Conservation (phyloP, 1,140 invertebrate genomes). For the Zaprionus gabonicus region DNA sequence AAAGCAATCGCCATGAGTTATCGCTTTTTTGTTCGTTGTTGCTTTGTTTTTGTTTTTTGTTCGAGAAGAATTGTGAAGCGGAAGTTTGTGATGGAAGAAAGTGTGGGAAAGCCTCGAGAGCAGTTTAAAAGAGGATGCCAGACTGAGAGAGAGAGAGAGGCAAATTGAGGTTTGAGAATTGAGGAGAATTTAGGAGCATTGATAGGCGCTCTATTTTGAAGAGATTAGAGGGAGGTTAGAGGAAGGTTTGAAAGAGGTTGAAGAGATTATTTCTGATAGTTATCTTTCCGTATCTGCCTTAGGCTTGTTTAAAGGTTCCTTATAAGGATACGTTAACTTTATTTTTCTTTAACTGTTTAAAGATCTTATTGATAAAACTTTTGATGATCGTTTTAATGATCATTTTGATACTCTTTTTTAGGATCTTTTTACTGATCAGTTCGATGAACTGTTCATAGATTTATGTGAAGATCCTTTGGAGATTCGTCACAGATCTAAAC, state of each 20-base stretch:
- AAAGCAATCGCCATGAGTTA: constrained; percentile 68
- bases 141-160: not conserved
- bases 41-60: not conserved
- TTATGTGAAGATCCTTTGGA: too few relatives aligned
- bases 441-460: too few relatives aligned
- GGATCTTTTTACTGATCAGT: too few relatives aligned
- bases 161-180: not conserved
- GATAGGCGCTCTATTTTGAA: too few relatives aligned
- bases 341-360: too few relatives aligned
- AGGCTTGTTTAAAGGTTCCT: too few relatives aligned
- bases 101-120: constrained; percentile 19
- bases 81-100: constrained; percentile 38
- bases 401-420: too few relatives aligned
- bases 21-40: constrained; percentile 15
- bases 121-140: not conserved
- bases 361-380: too few relatives aligned
- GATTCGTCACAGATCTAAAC: too few relatives aligned
- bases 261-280: too few relatives aligned
- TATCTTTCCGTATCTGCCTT: too few relatives aligned
- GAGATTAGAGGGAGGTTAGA: not conserved
- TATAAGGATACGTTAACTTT: fast-evolving
- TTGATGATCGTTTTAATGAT: too few relatives aligned
- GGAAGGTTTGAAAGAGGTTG: not conserved
- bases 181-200: not conserved
- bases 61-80: constrained; percentile 35